Evolutionary conservation across 2,888 invertebrate species (phyloP).

Genomic region (Thecocarcelia acutangulata): DNA sequence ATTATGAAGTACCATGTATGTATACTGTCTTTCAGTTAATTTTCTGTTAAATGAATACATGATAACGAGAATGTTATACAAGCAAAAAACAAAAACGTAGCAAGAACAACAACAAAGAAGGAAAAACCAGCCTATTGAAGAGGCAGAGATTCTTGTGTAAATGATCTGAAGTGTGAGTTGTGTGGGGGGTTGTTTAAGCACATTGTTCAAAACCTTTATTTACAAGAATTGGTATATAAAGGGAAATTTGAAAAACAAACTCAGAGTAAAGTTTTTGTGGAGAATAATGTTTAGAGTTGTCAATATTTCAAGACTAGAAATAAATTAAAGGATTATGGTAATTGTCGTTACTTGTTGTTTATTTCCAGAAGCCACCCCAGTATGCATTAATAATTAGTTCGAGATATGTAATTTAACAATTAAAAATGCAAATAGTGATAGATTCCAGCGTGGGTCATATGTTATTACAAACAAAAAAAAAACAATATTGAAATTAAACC

Average conservation of each 20-base stretch:
- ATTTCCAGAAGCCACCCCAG: no score
- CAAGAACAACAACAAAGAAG: slow-evolving; percentile 13
- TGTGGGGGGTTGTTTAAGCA: slow-evolving; percentile 55
- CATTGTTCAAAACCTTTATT: not conserved
- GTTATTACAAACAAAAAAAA: no score
- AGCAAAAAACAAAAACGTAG: slow-evolving; percentile 27
- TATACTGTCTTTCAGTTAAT: slow-evolving; percentile 25
- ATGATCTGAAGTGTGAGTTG: slow-evolving; percentile 47
- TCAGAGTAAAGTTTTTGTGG: not conserved
- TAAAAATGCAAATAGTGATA: no score
- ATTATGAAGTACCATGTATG: slow-evolving; percentile 63
- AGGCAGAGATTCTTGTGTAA: slow-evolving; percentile 4
- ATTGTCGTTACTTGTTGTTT: not conserved
- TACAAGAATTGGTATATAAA: slow-evolving; percentile 23
- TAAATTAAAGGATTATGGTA: not conserved
- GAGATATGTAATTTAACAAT: no score
- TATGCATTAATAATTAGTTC: no score
- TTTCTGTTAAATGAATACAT: slow-evolving; percentile 43
- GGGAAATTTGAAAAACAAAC: slow-evolving; percentile 25
- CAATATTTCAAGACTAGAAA: not conserved
- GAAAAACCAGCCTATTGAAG: slow-evolving; percentile 34
- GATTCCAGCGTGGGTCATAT: no score
- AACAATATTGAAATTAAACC: no score
- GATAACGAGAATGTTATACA: slow-evolving; percentile 46
- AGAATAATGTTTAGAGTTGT: slow-evolving; percentile 8